Evolutionary conservation across 2,113 vertebrate species (phyloP).

Genomic region (Menura novaehollandiae): DNA sequence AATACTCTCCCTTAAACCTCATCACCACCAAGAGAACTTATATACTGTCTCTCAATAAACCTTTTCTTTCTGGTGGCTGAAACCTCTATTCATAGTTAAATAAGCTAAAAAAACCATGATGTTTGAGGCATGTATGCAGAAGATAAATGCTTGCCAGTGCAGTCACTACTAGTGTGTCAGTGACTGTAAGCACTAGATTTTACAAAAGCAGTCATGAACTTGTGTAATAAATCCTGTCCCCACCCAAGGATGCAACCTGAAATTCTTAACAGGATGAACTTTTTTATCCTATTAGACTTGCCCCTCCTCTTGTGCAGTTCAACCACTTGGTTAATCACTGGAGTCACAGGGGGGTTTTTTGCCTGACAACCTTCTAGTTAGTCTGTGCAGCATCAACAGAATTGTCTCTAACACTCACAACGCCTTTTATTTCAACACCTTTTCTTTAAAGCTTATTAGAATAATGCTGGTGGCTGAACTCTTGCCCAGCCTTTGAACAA

Average conservation of each 20-base stretch:
- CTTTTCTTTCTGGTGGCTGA: not conserved
- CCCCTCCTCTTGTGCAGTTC: not conserved
- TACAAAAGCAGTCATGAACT: not conserved
- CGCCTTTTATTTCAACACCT: not conserved
- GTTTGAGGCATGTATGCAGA: not conserved
- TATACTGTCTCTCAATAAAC: not conserved
- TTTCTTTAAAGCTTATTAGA: not conserved
- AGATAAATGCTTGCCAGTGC: not conserved
- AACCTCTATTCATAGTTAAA: not conserved
- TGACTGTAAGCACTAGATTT: not conserved
- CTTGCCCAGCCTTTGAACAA: not conserved
- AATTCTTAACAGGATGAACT: not conserved
- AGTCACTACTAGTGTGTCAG: not conserved
- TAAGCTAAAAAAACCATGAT: not conserved
- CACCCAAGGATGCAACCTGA: not conserved
- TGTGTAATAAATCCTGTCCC: not conserved
- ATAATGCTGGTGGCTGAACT: not conserved
- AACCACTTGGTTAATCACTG: not conserved
- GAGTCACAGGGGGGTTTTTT: not conserved
- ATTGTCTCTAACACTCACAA: not conserved
- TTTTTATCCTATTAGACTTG: constrained; percentile 7
- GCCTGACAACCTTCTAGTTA: not conserved
- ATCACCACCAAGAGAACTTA: not conserved
- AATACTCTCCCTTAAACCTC: not conserved
- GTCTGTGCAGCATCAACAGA: not conserved